Conservation (phyloP, 2,113 vertebrate species). For the Spheniscus mendiculus region DNA sequence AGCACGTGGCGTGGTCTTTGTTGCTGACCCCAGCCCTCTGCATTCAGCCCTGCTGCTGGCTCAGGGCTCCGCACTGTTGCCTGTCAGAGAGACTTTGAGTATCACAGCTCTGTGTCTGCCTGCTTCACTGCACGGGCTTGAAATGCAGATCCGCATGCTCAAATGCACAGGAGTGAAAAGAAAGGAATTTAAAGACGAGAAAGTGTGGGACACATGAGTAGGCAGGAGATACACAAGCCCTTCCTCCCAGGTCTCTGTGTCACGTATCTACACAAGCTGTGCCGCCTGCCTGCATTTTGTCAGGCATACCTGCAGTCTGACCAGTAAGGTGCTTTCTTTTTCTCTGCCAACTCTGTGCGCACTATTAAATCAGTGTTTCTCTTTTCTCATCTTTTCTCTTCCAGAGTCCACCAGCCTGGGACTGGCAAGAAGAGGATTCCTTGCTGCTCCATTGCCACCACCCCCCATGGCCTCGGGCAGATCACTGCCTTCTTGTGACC, state of each 20-base stretch:
- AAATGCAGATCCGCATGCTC: neutral
- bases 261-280: neutral
- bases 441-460: accelerated
- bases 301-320: neutral
- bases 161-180: neutral
- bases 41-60: neutral
- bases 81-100: accelerated
- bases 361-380: neutral
- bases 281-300: neutral
- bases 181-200: neutral
- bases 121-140: neutral
- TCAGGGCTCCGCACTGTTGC: accelerated
- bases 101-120: neutral
- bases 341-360: neutral
- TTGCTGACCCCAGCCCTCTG: accelerated
- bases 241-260: neutral
- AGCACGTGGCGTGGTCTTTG: neutral
- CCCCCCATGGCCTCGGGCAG: accelerated
- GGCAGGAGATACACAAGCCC: neutral
- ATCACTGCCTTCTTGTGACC: neutral
- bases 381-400: neutral
- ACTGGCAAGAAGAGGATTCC: neutral
- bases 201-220: neutral
- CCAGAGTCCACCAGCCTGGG: neutral
- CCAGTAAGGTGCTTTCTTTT: neutral